These are phyloP conservation scores for Acromyrmex echinatior DNA, from an alignment of 1,140 invertebrate species.

Conservation along the genomic window DNA sequence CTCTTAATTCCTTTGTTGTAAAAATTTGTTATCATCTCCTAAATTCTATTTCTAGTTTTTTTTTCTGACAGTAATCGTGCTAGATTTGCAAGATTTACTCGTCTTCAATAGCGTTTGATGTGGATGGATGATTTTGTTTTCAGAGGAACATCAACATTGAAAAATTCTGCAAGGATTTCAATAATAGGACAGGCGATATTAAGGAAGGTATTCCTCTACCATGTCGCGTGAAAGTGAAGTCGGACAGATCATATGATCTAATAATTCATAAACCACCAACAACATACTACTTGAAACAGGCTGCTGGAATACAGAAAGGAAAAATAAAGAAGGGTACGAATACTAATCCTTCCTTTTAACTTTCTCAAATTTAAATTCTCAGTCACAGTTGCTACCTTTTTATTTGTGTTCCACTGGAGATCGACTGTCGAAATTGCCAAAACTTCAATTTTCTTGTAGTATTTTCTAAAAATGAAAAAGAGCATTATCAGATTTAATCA, in stretches of 20 bases:
- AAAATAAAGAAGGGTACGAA: conserved; percentile 26
- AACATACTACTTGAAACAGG: conserved; percentile 96
- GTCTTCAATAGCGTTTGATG: conserved; percentile 39
- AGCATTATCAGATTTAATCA: too few relatives aligned
- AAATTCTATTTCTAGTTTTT: background rate
- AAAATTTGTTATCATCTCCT: background rate
- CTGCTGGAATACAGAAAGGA: conserved; percentile 95
- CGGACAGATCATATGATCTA: conserved; percentile 95
- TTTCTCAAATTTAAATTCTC: background rate
- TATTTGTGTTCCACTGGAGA: too few relatives aligned
- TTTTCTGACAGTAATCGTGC: background rate
- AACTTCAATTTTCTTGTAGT: too few relatives aligned
- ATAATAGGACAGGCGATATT: conserved; percentile 96
- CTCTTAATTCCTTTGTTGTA: background rate
- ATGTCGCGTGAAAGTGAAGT: conserved; percentile 92
- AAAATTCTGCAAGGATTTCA: conserved; percentile 99
- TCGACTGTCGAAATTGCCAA: too few relatives aligned
- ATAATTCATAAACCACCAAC: conserved; percentile 94
- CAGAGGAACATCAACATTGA: conserved; percentile 98
- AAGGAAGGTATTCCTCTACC: conserved; percentile 97
- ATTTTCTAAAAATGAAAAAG: too few relatives aligned
- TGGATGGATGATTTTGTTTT: conserved; percentile 72
- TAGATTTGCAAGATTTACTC: background rate
- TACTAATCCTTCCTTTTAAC: background rate
- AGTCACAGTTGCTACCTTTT: background rate